Base-by-base conservation (phyloP, 2,888 invertebrate species). In the Anoncus sp. region DNA sequence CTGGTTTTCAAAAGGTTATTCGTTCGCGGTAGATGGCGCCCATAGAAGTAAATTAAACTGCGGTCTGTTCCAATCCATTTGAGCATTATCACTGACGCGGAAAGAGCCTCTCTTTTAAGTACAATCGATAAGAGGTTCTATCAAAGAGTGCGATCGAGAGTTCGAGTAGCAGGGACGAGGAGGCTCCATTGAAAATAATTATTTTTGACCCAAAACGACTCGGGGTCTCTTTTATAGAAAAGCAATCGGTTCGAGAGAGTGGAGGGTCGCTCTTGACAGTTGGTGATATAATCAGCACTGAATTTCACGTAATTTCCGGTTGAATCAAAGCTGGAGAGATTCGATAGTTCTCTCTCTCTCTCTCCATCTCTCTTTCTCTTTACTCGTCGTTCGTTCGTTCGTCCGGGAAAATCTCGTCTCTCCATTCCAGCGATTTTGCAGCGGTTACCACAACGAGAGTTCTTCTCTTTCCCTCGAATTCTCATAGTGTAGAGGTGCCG, bases 201-300 rank as follows among this genome's bases (percentile, higher is more conserved):
- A 80, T 79, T 80, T 82, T 80, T 81, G 76, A 79, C 73, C 81
- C 65, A 80, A 83, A 83, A 83, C 78, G 83, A 82, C 82, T 82
- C 75, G 79, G 77, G 78, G 78, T 76, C 80, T 74, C 79, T 81
- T 82, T 84, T 83, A 84, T 85, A 79, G 82, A 81, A 83, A 84
- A 85, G 84, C 84, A 82, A 84, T 84, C 83, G 80, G 38, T 53
- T 77, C 60, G 51, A 69, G 66, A 55, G 67, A 57, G 63, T 47
- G 57, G 77, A 57, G 80, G 70, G 67, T 73, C 78, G 75, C 76
- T 71, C 74, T 75, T 55, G 75, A 73, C 76, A 80, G 80, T 80
- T 71, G 69, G 73, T 81, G 85, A 85, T 83, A 84, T 84, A 86
- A 86, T 87, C 86, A 85, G 83, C 83, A 82, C 79, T 85, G 84